Evolutionary conservation across 2,888 invertebrate species (phyloP).

Genomic region (Conistra vaccinii): DNA sequence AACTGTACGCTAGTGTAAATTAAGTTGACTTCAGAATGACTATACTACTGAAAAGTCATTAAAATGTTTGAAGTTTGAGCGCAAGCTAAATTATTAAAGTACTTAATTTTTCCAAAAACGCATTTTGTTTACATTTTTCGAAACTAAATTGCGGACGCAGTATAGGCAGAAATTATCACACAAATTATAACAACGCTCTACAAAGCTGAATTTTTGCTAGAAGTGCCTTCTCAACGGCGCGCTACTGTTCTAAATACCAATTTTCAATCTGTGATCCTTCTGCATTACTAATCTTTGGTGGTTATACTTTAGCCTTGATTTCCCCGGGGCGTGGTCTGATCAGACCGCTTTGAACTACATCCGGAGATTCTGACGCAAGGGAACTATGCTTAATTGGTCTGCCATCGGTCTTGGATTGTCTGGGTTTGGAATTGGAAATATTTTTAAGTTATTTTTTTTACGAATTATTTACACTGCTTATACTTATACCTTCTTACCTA

Average conservation of each 20-base stretch:
- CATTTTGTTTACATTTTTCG: neutral
- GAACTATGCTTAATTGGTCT: slow-evolving; percentile 40
- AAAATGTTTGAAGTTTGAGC: neutral
- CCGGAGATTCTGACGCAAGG: slow-evolving; percentile 20
- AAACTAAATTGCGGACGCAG: neutral
- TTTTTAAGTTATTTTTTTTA: neutral
- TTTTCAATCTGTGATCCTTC: slow-evolving; percentile 16
- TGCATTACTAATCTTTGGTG: slow-evolving; percentile 8
- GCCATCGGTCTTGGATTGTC: neutral
- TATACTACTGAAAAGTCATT: neutral
- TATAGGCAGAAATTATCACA: neutral
- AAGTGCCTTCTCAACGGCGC: neutral
- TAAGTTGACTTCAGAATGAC: neutral
- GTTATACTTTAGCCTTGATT: slow-evolving; percentile 39
- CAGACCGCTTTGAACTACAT: slow-evolving; percentile 24
- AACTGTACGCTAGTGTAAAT: neutral
- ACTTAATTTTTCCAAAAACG: neutral
- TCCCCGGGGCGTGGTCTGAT: slow-evolving; percentile 47
- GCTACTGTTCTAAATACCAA: neutral
- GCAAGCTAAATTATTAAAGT: neutral
- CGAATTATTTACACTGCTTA: neutral
- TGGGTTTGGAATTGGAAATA: neutral
- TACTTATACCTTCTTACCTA: neutral
- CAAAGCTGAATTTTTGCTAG: neutral
- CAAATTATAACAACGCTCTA: too few species aligned